Percentiles rank a stretch among this genome's conserved stretches.
Conservation (phyloP, 23 tunicate species). For the Halocynthia aurantium region DNA sequence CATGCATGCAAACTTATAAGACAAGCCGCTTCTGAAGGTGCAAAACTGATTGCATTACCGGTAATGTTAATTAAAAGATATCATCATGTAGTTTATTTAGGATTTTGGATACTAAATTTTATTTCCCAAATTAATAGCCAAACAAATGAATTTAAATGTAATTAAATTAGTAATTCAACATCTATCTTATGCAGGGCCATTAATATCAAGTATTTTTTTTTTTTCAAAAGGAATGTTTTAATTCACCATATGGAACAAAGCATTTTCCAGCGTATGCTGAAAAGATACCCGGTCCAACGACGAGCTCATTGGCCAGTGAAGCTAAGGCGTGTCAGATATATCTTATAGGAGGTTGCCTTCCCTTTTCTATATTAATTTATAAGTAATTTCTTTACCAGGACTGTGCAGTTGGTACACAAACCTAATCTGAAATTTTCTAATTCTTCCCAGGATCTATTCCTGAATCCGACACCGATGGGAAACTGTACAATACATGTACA, state of each 20-base stretch:
- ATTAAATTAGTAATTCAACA: neutral
- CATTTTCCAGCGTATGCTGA: constrained; percentile 96
- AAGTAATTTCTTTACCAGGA: neutral
- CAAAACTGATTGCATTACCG: constrained; percentile 87
- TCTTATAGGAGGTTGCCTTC: constrained; percentile 58
- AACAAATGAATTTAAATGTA: too few relatives aligned
- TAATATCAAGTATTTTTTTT: neutral
- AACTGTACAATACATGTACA: constrained; percentile 85
- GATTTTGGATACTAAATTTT: neutral
- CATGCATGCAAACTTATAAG: constrained; percentile 71
- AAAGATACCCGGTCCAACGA: constrained; percentile 84
- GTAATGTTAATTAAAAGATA: constrained; percentile 18
- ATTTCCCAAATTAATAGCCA: neutral
- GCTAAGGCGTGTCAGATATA: constrained; percentile 87
- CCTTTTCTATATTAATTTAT: neutral
- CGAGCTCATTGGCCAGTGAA: constrained; percentile 45
- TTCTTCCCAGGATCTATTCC: constrained; percentile 87
- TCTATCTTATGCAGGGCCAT: too few relatives aligned
- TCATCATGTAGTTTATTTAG: neutral
- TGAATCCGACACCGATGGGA: constrained; percentile 42
- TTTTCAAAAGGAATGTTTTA: constrained; percentile 92
- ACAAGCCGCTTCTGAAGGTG: constrained; percentile 85
- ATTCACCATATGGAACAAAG: constrained; percentile 94
- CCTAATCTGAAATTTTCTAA: neutral
- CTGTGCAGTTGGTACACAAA: neutral